phyloP scores from a whole-genome alignment of 2,113 vertebrate genomes.

The Oreochromis tanganicae region DNA sequence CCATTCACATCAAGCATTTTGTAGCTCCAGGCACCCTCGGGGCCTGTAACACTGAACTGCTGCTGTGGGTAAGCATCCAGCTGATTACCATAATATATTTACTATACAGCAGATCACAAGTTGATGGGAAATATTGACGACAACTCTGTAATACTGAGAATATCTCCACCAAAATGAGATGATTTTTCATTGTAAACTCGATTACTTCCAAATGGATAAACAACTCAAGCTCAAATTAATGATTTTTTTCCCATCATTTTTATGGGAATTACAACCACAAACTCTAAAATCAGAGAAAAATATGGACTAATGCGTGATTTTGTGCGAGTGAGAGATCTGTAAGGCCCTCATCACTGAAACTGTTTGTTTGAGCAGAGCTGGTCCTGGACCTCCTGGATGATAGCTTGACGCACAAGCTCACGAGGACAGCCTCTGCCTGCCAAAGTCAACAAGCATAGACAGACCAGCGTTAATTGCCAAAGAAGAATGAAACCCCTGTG shows the following conservation, averaged over 20 bases:
- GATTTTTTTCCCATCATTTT: neutral
- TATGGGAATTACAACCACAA: neutral
- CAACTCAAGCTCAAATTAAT: neutral
- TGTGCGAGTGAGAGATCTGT: neutral
- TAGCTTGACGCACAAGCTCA: slow-evolving; percentile 62
- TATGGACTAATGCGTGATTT: neutral
- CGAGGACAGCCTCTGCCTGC: slow-evolving; percentile 33
- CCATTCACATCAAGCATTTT: neutral
- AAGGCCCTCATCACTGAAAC: slow-evolving; percentile 3
- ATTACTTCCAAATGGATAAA: neutral
- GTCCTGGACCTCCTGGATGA: slow-evolving; percentile 38
- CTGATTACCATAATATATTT: neutral
- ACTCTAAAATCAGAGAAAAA: neutral
- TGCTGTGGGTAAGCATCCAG: neutral
- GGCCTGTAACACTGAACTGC: neutral
- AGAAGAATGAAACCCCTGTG: slow-evolving; percentile 49
- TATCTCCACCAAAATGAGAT: neutral
- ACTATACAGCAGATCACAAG: neutral
- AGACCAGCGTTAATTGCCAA: slow-evolving; percentile 39
- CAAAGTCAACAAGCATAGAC: slow-evolving; percentile 59
- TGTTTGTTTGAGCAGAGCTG: slow-evolving; percentile 47
- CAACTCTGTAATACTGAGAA: neutral
- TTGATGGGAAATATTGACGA: neutral
- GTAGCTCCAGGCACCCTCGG: neutral
- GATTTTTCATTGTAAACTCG: neutral